phyloP scores from a whole-genome alignment of 2,888 invertebrate genomes.

The Ennomos erosarius region DNA sequence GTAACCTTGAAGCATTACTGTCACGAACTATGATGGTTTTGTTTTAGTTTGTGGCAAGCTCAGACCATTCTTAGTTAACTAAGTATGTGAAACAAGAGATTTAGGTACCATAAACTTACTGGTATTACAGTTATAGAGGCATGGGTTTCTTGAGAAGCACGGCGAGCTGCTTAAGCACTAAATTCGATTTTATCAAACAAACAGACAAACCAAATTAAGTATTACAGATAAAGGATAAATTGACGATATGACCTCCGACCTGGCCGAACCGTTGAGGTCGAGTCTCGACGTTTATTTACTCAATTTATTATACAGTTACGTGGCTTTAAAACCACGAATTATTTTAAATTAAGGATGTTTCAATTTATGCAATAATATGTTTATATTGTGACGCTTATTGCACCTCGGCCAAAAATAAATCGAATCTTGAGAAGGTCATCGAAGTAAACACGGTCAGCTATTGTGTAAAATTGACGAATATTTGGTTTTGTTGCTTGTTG shows the following conservation, averaged over 20 bases:
- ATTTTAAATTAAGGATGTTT: constrained; percentile 17
- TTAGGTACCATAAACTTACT: no score
- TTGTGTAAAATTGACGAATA: background rate
- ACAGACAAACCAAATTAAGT: background rate
- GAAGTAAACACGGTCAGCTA: background rate
- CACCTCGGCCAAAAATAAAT: background rate
- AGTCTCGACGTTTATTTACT: constrained; percentile 4
- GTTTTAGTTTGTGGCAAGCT: no score
- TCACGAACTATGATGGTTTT: no score
- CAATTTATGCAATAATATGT: constrained; percentile 9
- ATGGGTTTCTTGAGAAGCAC: no score
- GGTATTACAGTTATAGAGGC: no score
- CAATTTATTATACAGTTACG: constrained; percentile 14
- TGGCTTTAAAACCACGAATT: constrained; percentile 11
- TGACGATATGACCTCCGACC: constrained; percentile 11
- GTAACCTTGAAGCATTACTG: no score
- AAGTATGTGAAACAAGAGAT: no score
- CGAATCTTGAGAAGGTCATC: background rate
- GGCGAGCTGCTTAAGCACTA: no score
- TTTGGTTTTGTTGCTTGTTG: no score
- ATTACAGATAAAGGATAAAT: background rate
- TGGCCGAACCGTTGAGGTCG: constrained; percentile 10
- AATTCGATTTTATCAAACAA: background rate
- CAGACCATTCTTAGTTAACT: no score
- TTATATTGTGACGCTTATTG: constrained; percentile 6